Evolutionary conservation across 2,113 vertebrate species (phyloP).

Genomic region (Cichladusa arquata): DNA sequence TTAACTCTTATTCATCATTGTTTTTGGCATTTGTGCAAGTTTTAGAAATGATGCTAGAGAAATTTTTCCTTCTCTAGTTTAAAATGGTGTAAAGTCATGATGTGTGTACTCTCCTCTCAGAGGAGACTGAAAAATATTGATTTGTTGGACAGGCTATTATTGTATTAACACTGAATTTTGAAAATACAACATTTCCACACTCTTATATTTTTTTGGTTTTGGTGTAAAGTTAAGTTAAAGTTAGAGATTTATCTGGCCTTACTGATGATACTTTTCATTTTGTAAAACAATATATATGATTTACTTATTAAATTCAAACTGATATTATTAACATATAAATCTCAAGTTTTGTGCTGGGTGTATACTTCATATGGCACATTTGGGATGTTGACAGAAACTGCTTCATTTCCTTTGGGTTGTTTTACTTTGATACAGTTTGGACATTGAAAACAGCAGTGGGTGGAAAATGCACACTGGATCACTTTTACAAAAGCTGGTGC

Average conservation of each 20-base stretch:
- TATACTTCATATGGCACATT: constrained; percentile 36
- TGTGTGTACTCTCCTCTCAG: neutral
- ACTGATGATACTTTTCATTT: constrained; percentile 29
- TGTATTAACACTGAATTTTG: neutral
- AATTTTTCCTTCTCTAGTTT: neutral
- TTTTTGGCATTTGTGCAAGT: neutral
- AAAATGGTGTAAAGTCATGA: neutral
- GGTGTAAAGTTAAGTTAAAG: neutral
- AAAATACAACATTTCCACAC: neutral
- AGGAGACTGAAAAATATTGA: neutral
- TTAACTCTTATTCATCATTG: neutral
- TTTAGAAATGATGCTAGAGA: neutral
- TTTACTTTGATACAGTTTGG: constrained; percentile 41
- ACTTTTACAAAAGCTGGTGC: neutral
- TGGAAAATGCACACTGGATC: neutral
- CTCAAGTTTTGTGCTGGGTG: constrained; percentile 27
- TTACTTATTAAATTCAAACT: constrained; percentile 55
- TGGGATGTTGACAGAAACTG: constrained; percentile 50
- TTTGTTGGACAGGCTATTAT: neutral
- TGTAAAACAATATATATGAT: constrained; percentile 45
- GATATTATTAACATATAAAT: constrained; percentile 67
- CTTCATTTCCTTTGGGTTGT: constrained; percentile 56
- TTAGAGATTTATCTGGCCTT: constrained; percentile 30
- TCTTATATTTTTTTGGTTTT: neutral
- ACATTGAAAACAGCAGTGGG: constrained; percentile 7